Evolutionary conservation across 1,140 invertebrate genomes (phyloP), one percentile per base, ranked within the genome.

Genomic region (Drosophila grimshawi): DNA sequence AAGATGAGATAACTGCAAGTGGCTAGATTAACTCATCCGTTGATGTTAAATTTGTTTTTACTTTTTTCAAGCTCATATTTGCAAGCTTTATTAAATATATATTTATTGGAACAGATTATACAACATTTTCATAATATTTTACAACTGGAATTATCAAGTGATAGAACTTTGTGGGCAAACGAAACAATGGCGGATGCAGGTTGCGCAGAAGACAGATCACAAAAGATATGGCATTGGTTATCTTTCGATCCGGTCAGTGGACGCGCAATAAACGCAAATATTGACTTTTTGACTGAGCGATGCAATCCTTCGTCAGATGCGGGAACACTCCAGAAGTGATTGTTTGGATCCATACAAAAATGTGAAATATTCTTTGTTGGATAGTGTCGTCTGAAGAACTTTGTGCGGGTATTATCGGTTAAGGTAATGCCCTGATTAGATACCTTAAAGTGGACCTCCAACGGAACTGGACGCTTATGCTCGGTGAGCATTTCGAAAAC

Each of bases 171-270:
- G 82, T 97, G 97, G 27, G 98, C 97, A 93, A 99, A 99, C 93
- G 98, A 98, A 65, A 98, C 97, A 86, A 99, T 98, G 19, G 98
- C 98, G 32, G 96, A 96, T 5, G 98, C 97, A 5, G 98, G 98
- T 88, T 99, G 98, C 82, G 97, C 97, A 3, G 96, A 96, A 86
- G 99, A 97, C 19, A 98, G 93, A 93, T 99, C 98, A 10, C 97
- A 97, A 93, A 99, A 98, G 41, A 99, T 94, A 93, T 99, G 98
- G 93, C 98, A 99, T 92, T 98, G 96, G 93, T 99, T 99, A 93
- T 98, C 97, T 10, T 95, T 94, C 3, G 94, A 93, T 3, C 94
- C 95, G 39, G 95, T 66, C 11, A 89, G 78, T 91, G 98, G 97
- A 49, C 97, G 94, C 5, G 98, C 97, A 32, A 99, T 97, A 93